These are phyloP conservation scores for Drosophila fulvimacula DNA, from an alignment of 2,888 invertebrate genomes.

Conservation along the genomic window DNA sequence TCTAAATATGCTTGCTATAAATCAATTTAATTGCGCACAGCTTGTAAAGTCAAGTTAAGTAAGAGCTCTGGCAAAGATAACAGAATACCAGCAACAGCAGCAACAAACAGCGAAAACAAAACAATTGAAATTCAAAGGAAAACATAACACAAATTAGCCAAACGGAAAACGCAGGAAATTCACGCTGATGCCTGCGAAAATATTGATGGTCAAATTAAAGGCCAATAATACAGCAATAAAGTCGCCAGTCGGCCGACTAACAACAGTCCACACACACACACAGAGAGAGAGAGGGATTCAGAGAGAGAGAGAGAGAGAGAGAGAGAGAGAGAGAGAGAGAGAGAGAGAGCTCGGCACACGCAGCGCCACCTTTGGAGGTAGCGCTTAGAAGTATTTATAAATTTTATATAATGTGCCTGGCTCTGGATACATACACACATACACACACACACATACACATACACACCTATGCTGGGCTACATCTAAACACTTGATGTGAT, in stretches of 20 bases:
- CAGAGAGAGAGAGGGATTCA: neutral
- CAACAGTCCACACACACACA: constrained; percentile 29
- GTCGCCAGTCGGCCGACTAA: constrained; percentile 48
- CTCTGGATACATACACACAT: constrained; percentile 39
- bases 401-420: constrained; percentile 71
- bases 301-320: constrained; percentile 2
- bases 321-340: neutral
- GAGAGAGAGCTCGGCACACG: constrained; percentile 6
- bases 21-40: constrained; percentile 29
- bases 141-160: constrained; percentile 65
- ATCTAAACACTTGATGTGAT: constrained; percentile 29
- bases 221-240: constrained; percentile 77
- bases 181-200: constrained; percentile 55
- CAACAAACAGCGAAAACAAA: constrained; percentile 9
- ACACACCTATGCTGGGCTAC: neutral
- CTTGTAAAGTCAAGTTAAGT: constrained; percentile 37
- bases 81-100: neutral
- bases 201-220: constrained; percentile 75
- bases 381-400: constrained; percentile 73
- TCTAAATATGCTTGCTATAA: constrained; percentile 11
- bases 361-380: constrained; percentile 45
- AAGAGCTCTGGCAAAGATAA: constrained; percentile 11
- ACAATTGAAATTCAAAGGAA: constrained; percentile 47
- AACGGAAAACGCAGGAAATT: constrained; percentile 37
- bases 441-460: neutral